Conservation (phyloP, 2,113 vertebrate species). For the Apeltes quadracus region DNA sequence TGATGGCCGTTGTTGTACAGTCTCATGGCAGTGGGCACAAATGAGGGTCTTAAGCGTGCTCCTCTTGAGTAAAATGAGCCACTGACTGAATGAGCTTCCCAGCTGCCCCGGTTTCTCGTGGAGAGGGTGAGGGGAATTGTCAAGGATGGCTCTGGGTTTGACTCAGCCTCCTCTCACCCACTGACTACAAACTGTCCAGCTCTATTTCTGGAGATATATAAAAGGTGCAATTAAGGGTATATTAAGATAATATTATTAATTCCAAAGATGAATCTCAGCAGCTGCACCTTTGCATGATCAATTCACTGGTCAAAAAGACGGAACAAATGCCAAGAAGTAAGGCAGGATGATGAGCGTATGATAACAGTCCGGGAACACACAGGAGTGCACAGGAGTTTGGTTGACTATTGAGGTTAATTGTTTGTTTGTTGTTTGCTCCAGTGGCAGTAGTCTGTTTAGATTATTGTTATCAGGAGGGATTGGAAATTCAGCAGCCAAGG, state of each 20-base stretch:
- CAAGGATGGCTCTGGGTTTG: too few species aligned
- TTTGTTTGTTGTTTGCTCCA: slow-evolving; percentile 78
- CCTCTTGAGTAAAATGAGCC: too few species aligned
- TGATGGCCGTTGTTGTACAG: too few species aligned
- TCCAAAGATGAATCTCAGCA: slow-evolving; percentile 3
- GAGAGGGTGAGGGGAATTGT: too few species aligned
- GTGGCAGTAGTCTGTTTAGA: slow-evolving; percentile 65
- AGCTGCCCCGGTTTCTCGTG: too few species aligned
- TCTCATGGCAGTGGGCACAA: too few species aligned
- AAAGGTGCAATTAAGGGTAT: too few species aligned
- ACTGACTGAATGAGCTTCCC: too few species aligned
- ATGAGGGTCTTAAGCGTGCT: too few species aligned
- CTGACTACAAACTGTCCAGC: too few species aligned
- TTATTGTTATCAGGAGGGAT: slow-evolving; percentile 70
- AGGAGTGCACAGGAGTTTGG: slow-evolving; percentile 46
- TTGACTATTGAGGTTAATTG: slow-evolving; percentile 74
- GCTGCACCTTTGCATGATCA: neutral
- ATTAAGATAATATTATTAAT: neutral
- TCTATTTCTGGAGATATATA: neutral
- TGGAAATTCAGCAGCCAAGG: slow-evolving; percentile 44
- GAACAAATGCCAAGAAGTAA: slow-evolving; percentile 40
- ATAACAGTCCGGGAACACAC: slow-evolving; percentile 65
- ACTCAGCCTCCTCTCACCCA: too few species aligned
- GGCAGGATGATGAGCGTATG: slow-evolving; percentile 39
- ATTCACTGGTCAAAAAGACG: slow-evolving; percentile 15